Evolutionary conservation across 2,888 invertebrate genomes (phyloP).

Genomic region (Hirtodrosophila trivittata): DNA sequence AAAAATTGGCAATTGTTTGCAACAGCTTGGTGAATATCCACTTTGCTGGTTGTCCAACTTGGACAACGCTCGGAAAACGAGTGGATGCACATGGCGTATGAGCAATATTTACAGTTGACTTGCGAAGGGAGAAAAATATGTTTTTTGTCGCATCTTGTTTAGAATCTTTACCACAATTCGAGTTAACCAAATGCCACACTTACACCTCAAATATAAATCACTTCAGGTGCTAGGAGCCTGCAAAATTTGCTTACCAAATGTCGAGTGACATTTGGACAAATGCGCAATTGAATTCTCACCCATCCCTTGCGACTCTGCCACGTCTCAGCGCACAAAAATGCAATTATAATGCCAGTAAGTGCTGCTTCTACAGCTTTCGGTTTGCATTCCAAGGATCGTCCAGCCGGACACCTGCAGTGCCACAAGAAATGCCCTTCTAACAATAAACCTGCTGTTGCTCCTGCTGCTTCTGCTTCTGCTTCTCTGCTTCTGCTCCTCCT

Average conservation of each 20-base stretch:
- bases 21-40: not conserved
- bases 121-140: not conserved
- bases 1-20: slow-evolving; percentile 18
- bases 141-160: no score
- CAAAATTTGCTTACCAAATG: slow-evolving; percentile 14
- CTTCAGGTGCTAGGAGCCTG: slow-evolving; percentile 6
- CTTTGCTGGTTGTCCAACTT: not conserved
- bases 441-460: not conserved
- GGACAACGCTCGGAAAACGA: not conserved
- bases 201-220: slow-evolving; percentile 19
- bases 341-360: slow-evolving; percentile 47
- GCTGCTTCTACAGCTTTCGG: not conserved
- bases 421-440: not conserved
- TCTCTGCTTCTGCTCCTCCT: no score
- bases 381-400: slow-evolving; percentile 21
- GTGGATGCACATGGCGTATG: slow-evolving; percentile 25
- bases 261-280: not conserved
- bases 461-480: no score
- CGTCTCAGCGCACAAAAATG: slow-evolving; percentile 51
- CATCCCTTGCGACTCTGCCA: slow-evolving; percentile 4
- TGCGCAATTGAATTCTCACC: not conserved
- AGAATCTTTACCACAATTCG: not conserved
- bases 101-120: slow-evolving; percentile 12
- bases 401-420: not conserved
- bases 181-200: no score